Base-by-base conservation (phyloP, 2,888 invertebrate species). In the Netelia inedita region DNA sequence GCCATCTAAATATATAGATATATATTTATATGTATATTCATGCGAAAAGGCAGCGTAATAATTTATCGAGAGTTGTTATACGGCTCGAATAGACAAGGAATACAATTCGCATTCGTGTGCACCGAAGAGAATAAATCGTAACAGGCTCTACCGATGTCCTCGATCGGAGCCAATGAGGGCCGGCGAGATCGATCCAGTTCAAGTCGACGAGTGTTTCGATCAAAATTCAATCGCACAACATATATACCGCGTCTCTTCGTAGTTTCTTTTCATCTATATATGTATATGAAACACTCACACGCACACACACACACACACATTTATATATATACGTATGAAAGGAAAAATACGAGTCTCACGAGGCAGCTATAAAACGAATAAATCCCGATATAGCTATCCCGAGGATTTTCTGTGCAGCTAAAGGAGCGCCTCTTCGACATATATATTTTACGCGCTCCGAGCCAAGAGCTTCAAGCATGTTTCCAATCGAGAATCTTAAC, bases 161-260 rank as follows among this genome's bases (percentile, higher is more conserved):
- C 66, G 72, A 55, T 19, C 21, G 41, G 53, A 72, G 53, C 43
- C 55, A 79, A 72, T 57, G 55, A 63, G 79, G 63, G 65, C 59
- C 10, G 28, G 43, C 14, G 65, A 65, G 28, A 79, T 71, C 79
- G 53, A 78, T 78, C 66, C 16, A 66, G 72, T 65, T 73, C 53
- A 53, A 68, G 65, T 57, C 72, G 82, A 61, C 66, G 65, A 68
- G 78, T 82, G 59, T 66, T 78, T 82, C 78, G 78, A 78, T 82
- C 68, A 82, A 78, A 73, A 73, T 78, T 78, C 82, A 82, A 82
- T 82, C 68, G 78, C 66, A 78, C 73, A 65, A 72, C 79, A 57
- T 57, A 55, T 41, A 72, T 72, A 35, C 19, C 35, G 55, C 57
- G 1, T 21, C 21, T 59, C 72, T 35, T 55, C 14, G 55, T 57